Base-by-base conservation (phyloP, 2,113 vertebrate species). In the Sceloporus undulatus region DNA sequence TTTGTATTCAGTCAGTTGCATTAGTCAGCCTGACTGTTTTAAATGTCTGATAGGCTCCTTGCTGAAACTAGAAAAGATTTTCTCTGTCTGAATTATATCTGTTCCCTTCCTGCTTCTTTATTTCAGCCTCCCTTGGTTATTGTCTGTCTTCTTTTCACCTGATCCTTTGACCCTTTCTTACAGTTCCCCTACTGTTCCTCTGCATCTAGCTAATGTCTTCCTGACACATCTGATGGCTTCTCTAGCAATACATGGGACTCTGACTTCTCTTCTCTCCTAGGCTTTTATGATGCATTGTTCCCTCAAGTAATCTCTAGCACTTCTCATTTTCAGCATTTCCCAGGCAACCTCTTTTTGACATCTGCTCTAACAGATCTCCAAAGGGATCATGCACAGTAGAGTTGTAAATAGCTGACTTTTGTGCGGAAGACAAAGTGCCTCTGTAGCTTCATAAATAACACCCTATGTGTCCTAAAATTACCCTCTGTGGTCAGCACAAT, bases 391-490 rank as follows among this genome's bases (percentile, higher is more conserved):
- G 54, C 66, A 38, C 34, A 92, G 87, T 87, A 87, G 23, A 93
- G 93, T 92, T 92, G 90, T 87, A 79, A 95, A 91, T 1, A 86
- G 78, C 27, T 85, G 40, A 68, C 95, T 93, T 92, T 87, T 85
- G 77, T 65, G 86, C 2, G 73, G 94, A 94, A 95, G 79, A 79
- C 29, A 85, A 82, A 83, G 65, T 91, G 90, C 62, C 90, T 95
- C 78, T 90, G 84, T 66, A 85, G 68, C 91, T 93, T 90, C 76
- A 74, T 18, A 81, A 91, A 92, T 87, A 81, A 84, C 29, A 86
- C 92, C 86, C 82, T 82, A 88, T 88, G 86, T 85, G 84, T 92
- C 92, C 89, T 70, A 82, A 88, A 92, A 91, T 78, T 27, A 85
- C 92, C 82, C 29, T 90, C 84, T 81, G 66, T 75, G 87, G 70